These are phyloP conservation scores for Drosophila saltans DNA, from an alignment of 1,140 invertebrate genomes.

Conservation along the genomic window DNA sequence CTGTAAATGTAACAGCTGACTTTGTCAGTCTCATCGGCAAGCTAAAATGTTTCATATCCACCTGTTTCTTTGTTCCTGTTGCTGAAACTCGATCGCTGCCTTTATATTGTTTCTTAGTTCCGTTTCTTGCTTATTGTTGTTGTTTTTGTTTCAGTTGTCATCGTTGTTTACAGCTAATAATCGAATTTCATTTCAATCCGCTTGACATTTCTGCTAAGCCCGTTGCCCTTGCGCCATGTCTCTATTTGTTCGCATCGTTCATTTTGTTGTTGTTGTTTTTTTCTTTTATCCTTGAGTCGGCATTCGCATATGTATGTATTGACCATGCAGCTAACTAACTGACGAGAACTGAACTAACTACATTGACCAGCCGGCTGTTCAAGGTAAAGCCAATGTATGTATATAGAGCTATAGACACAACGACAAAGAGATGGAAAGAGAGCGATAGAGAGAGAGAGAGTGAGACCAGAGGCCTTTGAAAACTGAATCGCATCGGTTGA, in stretches of 20 bases:
- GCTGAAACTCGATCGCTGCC: too few species aligned
- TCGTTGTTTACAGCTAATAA: slow-evolving; percentile 57
- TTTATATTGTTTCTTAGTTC: too few species aligned
- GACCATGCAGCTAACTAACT: slow-evolving; percentile 46
- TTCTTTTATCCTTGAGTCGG: background rate
- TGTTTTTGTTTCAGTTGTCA: slow-evolving; percentile 36
- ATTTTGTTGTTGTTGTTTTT: background rate
- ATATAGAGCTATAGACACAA: too few species aligned
- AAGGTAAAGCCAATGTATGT: slow-evolving; percentile 31
- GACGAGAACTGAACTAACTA: slow-evolving; percentile 35
- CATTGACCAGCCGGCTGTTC: slow-evolving; percentile 35
- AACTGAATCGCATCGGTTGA: slow-evolving; percentile 3
- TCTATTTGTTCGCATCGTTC: background rate
- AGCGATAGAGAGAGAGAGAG: background rate
- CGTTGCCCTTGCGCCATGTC: slow-evolving; percentile 20
- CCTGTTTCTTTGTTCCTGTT: too few species aligned
- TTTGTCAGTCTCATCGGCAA: too few species aligned
- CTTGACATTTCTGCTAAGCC: slow-evolving; percentile 28
- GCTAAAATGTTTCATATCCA: too few species aligned
- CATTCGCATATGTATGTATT: slow-evolving; percentile 3
- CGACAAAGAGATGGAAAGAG: background rate
- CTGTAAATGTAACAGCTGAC: background rate
- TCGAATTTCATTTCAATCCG: slow-evolving; percentile 47
- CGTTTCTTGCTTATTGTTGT: background rate
- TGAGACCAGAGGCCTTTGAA: background rate